phyloP scores from a whole-genome alignment of 2,113 vertebrate genomes.

The Pitta sordida region DNA sequence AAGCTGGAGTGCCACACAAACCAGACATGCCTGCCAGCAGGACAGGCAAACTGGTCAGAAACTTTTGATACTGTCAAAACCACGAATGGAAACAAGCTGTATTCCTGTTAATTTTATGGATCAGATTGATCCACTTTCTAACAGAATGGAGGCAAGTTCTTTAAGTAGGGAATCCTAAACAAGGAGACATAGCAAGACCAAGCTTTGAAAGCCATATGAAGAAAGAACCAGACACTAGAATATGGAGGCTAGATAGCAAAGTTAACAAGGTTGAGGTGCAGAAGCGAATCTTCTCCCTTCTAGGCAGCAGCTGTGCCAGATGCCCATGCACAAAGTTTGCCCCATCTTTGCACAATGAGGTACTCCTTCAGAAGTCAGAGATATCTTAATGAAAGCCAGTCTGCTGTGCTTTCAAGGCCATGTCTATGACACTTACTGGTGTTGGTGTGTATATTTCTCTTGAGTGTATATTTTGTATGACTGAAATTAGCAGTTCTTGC shows the following conservation, averaged over 20 bases:
- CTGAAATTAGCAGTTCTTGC: background rate
- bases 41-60: background rate
- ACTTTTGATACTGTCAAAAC: background rate
- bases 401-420: background rate
- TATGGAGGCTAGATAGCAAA: background rate
- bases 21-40: background rate
- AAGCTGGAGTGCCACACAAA: background rate
- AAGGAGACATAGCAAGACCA: background rate
- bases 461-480: background rate
- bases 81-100: background rate
- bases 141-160: background rate
- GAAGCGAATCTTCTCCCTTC: background rate
- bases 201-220: background rate
- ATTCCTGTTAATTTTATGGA: background rate
- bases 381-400: background rate
- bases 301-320: background rate
- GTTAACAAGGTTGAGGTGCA: background rate
- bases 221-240: background rate
- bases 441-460: background rate
- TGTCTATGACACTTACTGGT: background rate
- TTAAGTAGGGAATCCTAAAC: background rate
- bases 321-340: rapidly evolving
- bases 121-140: background rate
- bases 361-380: background rate
- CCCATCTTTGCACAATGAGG: background rate